These are phyloP conservation scores for Phalanger gymnotis DNA, from an alignment of 2,797 vertebrate genomes.

Conservation along the genomic window DNA sequence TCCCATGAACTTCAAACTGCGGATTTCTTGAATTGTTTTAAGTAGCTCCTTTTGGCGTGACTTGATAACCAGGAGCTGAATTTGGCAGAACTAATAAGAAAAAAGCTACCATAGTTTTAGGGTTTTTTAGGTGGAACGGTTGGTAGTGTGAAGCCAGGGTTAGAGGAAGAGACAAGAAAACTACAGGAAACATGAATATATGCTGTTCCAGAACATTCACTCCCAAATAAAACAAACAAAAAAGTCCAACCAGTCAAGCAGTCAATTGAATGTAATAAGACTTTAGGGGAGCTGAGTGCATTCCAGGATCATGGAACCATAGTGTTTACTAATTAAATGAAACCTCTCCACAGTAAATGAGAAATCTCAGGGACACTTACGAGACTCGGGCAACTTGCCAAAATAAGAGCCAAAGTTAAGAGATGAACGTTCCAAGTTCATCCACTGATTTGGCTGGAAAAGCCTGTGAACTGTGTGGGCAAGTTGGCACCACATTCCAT, in stretches of 20 bases:
- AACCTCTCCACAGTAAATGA: not conserved
- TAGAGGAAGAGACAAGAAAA: conserved; percentile 22
- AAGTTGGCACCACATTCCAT: not conserved
- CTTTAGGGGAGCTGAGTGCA: not conserved
- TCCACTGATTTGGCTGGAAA: conserved; percentile 18
- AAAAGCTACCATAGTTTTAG: conserved; percentile 16
- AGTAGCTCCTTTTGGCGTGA: not conserved
- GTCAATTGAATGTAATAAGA: conserved; percentile 35
- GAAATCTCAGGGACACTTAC: not conserved
- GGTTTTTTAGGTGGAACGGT: not conserved
- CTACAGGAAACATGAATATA: not conserved
- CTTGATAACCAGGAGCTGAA: not conserved
- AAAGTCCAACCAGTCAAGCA: not conserved
- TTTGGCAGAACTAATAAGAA: not conserved
- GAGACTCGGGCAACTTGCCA: conserved; percentile 11
- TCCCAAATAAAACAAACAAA: conserved; percentile 21
- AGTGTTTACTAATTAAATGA: not conserved
- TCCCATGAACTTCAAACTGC: not conserved
- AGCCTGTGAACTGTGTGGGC: not conserved
- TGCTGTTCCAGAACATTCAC: conserved; percentile 42
- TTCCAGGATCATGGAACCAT: not conserved
- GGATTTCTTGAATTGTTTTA: not conserved
- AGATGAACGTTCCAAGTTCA: not conserved
- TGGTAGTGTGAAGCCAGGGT: not conserved
- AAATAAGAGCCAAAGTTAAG: conserved; percentile 19